Evolutionary conservation across 2,797 vertebrate genomes (phyloP).

Genomic region (Cyclura pinguis): DNA sequence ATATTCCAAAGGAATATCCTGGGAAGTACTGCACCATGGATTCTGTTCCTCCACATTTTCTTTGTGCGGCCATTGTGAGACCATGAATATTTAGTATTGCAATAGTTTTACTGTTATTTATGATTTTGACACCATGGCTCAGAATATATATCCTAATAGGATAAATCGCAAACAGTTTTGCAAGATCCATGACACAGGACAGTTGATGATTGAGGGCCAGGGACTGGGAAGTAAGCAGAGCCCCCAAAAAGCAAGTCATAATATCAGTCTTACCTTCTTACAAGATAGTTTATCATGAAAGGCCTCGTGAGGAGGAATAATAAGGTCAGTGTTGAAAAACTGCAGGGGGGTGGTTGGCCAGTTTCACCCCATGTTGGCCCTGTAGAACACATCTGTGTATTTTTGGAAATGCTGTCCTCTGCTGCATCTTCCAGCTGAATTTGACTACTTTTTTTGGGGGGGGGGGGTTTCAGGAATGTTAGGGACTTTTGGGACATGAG

Average conservation of each 20-base stretch:
- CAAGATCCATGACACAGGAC: not conserved
- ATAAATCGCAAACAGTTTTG: not conserved
- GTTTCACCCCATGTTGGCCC: too few species aligned
- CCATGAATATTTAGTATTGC: not conserved
- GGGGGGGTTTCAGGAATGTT: too few species aligned
- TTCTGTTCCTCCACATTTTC: not conserved
- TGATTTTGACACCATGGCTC: not conserved
- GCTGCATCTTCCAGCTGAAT: too few species aligned
- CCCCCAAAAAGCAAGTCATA: not conserved
- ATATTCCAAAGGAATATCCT: not conserved
- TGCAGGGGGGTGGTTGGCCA: not conserved
- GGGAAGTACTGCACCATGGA: not conserved
- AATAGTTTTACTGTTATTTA: not conserved
- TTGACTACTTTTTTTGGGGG: too few species aligned
- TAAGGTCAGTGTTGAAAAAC: not conserved
- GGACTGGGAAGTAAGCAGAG: not conserved
- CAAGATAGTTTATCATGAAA: not conserved
- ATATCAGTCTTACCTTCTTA: not conserved
- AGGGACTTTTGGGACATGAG: too few species aligned
- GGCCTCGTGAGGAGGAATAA: not conserved
- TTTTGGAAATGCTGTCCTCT: too few species aligned
- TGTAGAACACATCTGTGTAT: too few species aligned
- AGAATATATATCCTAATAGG: not conserved
- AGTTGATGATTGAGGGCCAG: not conserved
- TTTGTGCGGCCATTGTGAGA: not conserved